Percentiles rank a stretch among this genome's conserved stretches.
Evolutionary conservation across 1,140 invertebrate genomes (phyloP).

Genomic region (Phymorhynchus buccinoides): DNA sequence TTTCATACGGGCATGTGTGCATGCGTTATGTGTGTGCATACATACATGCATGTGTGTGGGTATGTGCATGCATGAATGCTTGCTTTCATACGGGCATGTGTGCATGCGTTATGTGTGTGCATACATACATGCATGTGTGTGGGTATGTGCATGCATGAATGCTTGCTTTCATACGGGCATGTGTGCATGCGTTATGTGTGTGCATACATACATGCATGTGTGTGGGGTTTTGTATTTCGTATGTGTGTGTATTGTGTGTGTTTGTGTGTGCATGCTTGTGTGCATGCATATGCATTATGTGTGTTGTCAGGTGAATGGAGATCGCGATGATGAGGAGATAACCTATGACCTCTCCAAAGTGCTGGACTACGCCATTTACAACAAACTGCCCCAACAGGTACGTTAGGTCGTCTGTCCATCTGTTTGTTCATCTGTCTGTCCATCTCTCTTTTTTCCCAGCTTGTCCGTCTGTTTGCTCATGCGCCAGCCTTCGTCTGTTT

Average conservation of each 20-base stretch:
- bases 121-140: too few species aligned
- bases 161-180: too few species aligned
- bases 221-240: too few species aligned
- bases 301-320: conserved; percentile 59
- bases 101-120: background rate
- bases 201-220: too few species aligned
- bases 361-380: conserved; percentile 65
- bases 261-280: too few species aligned
- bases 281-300: too few species aligned
- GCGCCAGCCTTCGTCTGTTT: background rate
- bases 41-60: background rate
- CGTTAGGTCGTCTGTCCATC: background rate
- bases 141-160: too few species aligned
- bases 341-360: conserved; percentile 60
- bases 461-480: background rate
- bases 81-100: too few species aligned
- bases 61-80: background rate
- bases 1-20: too few species aligned
- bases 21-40: too few species aligned
- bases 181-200: too few species aligned
- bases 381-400: conserved; percentile 48
- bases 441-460: background rate
- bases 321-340: conserved; percentile 62
- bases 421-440: conserved; percentile 23
- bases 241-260: too few species aligned